Conservation (phyloP, 2,888 invertebrate species). For the Archips crataeganus region DNA sequence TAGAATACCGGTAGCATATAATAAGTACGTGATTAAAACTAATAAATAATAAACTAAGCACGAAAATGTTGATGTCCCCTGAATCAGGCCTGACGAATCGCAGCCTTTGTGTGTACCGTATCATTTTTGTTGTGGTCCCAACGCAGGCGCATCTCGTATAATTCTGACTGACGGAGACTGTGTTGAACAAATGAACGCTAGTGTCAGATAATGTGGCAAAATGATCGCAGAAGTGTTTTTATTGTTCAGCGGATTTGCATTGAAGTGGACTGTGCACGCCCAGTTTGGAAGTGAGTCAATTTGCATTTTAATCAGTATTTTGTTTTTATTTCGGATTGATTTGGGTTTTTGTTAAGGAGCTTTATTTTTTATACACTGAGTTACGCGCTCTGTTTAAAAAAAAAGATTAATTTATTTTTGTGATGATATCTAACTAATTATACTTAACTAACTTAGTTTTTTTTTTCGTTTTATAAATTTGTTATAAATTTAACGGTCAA, state of each 20-base stretch:
- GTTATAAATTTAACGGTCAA: no score
- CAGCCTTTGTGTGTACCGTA: conserved; percentile 68
- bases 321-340: no score
- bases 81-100: conserved; percentile 62
- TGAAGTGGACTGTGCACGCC: conserved; percentile 67
- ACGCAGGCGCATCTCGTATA: conserved; percentile 47
- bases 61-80: conserved; percentile 62
- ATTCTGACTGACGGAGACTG: conserved; percentile 7
- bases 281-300: conserved; percentile 79
- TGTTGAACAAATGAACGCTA: conserved; percentile 21
- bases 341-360: no score
- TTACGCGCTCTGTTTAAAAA: no score
- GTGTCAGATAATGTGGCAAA: conserved; percentile 28
- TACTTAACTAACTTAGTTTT: no score
- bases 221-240: conserved; percentile 49
- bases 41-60: background rate
- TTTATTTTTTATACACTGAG: no score
- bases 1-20: no score
- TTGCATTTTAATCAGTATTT: background rate
- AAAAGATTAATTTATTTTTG: no score
- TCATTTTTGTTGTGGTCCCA: conserved; percentile 72
- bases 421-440: no score
- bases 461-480: no score
- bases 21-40: no score
- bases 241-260: conserved; percentile 60